Evolutionary conservation across 2,888 invertebrate species (phyloP).

Genomic region (Dicranocentrus wangi): DNA sequence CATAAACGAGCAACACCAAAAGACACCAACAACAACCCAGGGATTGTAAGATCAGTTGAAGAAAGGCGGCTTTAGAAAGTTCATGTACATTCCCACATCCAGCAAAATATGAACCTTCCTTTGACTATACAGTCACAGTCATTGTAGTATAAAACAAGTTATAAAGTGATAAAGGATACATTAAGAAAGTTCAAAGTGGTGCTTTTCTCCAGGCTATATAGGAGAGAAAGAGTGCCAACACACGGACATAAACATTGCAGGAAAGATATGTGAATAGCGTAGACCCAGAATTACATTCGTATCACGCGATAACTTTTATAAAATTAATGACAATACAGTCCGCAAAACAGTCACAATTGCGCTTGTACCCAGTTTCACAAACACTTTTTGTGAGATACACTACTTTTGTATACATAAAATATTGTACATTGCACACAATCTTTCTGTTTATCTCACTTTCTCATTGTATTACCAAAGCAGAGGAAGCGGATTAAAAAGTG

Average conservation of each 20-base stretch:
- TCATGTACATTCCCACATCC: too few species aligned
- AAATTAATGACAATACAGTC: constrained; percentile 46
- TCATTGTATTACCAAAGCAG: background rate
- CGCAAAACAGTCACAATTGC: background rate
- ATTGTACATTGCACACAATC: too few species aligned
- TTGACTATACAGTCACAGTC: too few species aligned
- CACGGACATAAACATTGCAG: background rate
- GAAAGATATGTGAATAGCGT: background rate
- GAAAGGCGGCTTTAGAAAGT: background rate
- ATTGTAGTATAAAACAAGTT: constrained; percentile 25
- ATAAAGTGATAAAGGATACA: constrained; percentile 44
- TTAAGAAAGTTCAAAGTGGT: constrained; percentile 21
- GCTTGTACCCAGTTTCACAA: too few species aligned
- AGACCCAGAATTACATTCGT: constrained; percentile 33
- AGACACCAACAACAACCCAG: background rate
- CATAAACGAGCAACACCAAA: background rate
- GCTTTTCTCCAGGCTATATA: constrained; percentile 12
- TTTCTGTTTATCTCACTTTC: background rate
- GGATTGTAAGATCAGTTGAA: background rate
- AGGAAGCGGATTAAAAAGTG: background rate
- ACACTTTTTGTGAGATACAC: too few species aligned
- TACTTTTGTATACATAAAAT: too few species aligned
- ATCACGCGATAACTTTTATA: constrained; percentile 56
- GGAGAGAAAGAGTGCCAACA: too few species aligned
- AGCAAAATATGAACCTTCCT: too few species aligned